These are phyloP conservation scores for Vulpes ferrilata DNA, from an alignment of 2,113 vertebrate genomes.

Conservation along the genomic window DNA sequence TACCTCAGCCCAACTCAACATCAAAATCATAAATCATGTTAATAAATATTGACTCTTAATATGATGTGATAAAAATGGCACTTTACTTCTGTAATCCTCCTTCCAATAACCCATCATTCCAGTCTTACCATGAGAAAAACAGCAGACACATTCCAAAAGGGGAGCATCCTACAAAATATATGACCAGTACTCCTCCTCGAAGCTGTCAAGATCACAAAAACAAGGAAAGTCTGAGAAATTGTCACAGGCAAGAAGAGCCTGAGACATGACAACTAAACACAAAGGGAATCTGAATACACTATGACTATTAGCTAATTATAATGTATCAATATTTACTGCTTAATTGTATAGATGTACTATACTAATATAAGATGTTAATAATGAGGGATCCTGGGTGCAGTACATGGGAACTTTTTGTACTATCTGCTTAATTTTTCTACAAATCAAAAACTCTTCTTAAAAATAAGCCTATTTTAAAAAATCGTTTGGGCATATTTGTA, in stretches of 20 bases:
- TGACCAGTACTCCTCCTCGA: not conserved
- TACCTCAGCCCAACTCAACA: not conserved
- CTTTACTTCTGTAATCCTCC: not conserved
- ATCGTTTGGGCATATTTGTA: not conserved
- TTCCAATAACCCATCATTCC: not conserved
- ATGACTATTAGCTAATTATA: not conserved
- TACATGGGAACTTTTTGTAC: not conserved
- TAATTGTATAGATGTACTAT: not conserved
- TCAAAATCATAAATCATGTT: not conserved
- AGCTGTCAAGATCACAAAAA: not conserved
- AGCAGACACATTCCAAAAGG: not conserved
- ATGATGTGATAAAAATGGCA: slow-evolving; percentile 10
- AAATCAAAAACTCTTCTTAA: slow-evolving; percentile 21
- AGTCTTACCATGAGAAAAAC: slow-evolving; percentile 16
- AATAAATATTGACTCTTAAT: not conserved
- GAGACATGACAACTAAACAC: not conserved
- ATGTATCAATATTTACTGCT: not conserved
- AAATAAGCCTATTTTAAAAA: not conserved
- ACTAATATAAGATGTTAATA: not conserved
- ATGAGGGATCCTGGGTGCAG: not conserved
- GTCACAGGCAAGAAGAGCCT: not conserved
- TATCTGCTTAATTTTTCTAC: slow-evolving; percentile 10
- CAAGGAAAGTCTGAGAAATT: not conserved
- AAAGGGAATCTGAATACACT: not conserved
- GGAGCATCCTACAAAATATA: not conserved